Base-by-base conservation (phyloP, 2,797 vertebrate species). In the Rhinoraja longicauda region DNA sequence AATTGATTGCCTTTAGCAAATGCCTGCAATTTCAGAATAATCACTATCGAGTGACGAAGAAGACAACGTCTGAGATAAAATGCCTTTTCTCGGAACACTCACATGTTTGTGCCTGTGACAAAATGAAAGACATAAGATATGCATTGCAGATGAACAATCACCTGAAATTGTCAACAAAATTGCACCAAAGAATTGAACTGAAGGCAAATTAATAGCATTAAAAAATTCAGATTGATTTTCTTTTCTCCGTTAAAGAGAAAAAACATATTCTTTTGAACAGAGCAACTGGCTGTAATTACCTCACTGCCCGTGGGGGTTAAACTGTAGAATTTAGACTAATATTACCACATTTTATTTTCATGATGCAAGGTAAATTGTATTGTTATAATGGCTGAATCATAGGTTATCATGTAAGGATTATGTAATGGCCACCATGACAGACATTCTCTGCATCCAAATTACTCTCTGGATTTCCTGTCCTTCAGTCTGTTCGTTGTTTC, bases 81-180 rank as follows among this genome's bases (percentile, higher is more conserved):
- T 93, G 21, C 21, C 95, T 94, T 95, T 95, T 45, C 12, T 45
- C 64, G 95, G 94, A 93, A 95, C 95, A 96, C 96, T 96, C 78
- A 94, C 94, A 93, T 95, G 96, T 96, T 95, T 94, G 94, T 93
- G 93, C 90, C 95, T 95, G 17, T 93, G 95, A 96, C 94, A 19
- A 36, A 95, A 94, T 95, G 94, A 96, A 90, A 93, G 1, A 93
- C 77, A 79, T 95, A 94, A 95, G 94, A 94, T 76, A 94, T 94
- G 95, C 95, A 93, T 95, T 95, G 93, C 95, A 94, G 95, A 96
- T 95, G 96, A 95, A 95, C 94, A 96, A 97, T 98, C 97, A 96
- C 95, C 97, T 96, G 95, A 98, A 98, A 98, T 98, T 97, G 97
- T 97, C 97, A 96, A 94, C 95, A 96, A 98, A 97, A 98, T 98